phyloP scores from a whole-genome alignment of 1,140 invertebrate genomes.

The Heliothis subflexa region DNA sequence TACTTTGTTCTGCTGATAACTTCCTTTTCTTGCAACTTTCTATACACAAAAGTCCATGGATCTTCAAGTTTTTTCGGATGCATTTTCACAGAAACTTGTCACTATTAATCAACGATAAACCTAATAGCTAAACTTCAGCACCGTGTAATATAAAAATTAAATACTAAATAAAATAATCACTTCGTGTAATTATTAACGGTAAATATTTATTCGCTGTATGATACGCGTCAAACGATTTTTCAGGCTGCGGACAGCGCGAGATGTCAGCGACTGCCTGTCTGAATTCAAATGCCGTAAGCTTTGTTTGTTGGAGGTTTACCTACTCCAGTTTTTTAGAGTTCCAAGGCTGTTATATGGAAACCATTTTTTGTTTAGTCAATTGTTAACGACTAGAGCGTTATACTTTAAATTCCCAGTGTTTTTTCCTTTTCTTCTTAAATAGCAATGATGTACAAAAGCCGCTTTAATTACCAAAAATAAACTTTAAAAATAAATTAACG shows the following conservation, averaged over 20 bases:
- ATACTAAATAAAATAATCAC: no score
- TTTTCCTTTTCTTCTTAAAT: not conserved
- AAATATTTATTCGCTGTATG: not conserved
- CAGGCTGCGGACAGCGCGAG: conserved; percentile 65
- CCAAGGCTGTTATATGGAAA: conserved; percentile 57
- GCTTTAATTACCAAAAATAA: not conserved
- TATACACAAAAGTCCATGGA: conserved; percentile 77
- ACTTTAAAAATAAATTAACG: no score
- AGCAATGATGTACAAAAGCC: not conserved
- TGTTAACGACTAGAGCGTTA: conserved; percentile 25
- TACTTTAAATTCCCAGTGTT: not conserved
- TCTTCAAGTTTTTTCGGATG: conserved; percentile 62
- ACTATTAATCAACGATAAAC: not conserved
- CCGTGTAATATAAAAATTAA: not conserved
- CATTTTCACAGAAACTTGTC: conserved; percentile 54
- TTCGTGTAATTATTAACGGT: not conserved
- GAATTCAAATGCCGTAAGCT: conserved; percentile 60
- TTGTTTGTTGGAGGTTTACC: conserved; percentile 73
- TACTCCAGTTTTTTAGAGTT: conserved; percentile 77
- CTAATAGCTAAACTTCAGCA: not conserved
- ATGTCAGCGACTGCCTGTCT: conserved; percentile 61
- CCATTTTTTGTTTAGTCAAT: conserved; percentile 35
- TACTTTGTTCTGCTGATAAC: conserved; percentile 75
- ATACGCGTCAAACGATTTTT: conserved; percentile 54
- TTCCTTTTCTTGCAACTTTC: conserved; percentile 75